Base-by-base conservation (phyloP, 2,113 vertebrate species). In the Calidris pugnax region DNA sequence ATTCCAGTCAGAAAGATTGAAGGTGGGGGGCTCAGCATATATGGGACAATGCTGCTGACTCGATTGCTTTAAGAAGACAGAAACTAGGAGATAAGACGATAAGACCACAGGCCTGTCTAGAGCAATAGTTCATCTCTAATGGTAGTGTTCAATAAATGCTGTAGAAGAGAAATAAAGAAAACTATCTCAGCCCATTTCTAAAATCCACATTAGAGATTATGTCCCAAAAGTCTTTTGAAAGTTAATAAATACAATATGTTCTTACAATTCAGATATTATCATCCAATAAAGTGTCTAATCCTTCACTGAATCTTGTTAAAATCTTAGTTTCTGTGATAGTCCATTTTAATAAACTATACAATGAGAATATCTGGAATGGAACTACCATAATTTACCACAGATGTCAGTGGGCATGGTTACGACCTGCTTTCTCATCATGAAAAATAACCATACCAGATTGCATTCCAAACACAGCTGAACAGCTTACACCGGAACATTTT, bases 21-120 rank as follows among this genome's bases (percentile, higher is more conserved):
- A 84, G 33, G 14, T 60, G 2, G 0, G 3, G 5, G 30, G 1
- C 30, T 63, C 1, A 1, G 6, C 37, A 57, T 4, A 26, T 59
- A 8, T 0, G 39, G 24, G 39, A 24, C 12, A 74, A 39, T 28
- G 16, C 1, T 53, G 18, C 41, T 33, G 33, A 57, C 32, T 66
- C 24, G 30, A 37, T 27, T 18, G 24, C 16, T 85, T 72, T 72
- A 41, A 67, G 48, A 47, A 83, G 21, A 32, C 3, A 47, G 22
- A 72, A 45, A 45, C 22, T 9, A n/a, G 14, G 45, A 90, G 27
- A 53, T 66, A 22, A n/a, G n/a, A 47, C 4, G 32, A 48, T 66
- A 24, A n/a, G n/a, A 51, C 7, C 26, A 37, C 14, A 33, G 18
- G 10, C 3, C 15, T 71, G 9, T 27, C 27, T 50, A 51, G 13